These are phyloP conservation scores for Apaloderma vittatum DNA, from an alignment of 2,113 vertebrate species.

Conservation along the genomic window DNA sequence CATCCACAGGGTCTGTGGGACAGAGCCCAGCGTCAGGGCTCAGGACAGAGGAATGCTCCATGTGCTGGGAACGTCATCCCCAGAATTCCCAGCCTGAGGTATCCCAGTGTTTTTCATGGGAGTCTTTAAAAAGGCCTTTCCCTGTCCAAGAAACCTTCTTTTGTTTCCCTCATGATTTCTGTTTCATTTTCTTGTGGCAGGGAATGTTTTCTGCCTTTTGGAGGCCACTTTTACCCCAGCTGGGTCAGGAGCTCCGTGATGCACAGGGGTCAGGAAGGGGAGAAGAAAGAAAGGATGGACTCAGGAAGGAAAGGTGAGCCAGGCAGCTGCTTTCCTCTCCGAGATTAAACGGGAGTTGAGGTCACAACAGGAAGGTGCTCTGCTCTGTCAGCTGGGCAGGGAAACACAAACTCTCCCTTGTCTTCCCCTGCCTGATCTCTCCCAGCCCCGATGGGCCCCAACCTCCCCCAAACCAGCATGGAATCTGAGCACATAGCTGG, in stretches of 20 bases:
- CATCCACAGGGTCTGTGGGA: accelerated
- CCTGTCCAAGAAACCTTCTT: accelerated
- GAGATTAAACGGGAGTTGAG: not conserved
- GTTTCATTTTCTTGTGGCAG: not conserved
- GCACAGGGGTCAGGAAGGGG: accelerated
- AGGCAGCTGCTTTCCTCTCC: not conserved
- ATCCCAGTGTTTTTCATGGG: not conserved
- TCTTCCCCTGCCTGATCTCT: accelerated
- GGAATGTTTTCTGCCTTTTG: not conserved
- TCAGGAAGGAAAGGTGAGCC: not conserved
- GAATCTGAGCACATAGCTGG: accelerated
- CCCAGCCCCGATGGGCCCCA: accelerated
- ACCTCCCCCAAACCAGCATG: not conserved
- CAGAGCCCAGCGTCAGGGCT: accelerated
- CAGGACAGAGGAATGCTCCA: not conserved
- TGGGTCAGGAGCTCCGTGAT: accelerated
- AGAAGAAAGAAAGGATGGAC: not conserved
- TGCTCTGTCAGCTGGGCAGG: accelerated
- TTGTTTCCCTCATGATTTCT: not conserved
- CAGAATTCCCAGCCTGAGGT: accelerated
- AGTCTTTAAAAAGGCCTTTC: not conserved
- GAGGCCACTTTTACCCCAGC: not conserved
- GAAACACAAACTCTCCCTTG: not conserved
- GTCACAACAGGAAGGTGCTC: not conserved
- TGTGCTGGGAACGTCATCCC: not conserved